These are phyloP conservation scores for Arvicanthis niloticus DNA, from an alignment of 2,113 vertebrate species.

Conservation along the genomic window DNA sequence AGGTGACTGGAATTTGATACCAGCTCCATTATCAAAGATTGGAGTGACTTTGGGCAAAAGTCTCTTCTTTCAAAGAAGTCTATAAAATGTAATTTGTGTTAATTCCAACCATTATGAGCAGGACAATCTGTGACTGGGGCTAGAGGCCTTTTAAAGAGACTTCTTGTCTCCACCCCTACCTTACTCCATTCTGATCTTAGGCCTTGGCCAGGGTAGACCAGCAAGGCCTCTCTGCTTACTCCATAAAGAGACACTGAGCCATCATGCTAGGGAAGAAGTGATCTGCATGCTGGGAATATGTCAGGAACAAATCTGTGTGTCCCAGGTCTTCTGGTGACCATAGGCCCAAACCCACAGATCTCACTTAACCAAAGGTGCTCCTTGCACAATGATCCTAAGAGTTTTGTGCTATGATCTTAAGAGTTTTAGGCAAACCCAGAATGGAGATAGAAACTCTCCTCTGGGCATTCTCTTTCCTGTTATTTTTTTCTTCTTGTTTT, in stretches of 20 bases:
- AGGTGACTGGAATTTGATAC: neutral
- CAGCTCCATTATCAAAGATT: neutral
- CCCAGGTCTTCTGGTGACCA: accelerated
- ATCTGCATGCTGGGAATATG: too few relatives aligned
- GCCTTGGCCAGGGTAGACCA: neutral
- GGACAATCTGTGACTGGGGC: neutral
- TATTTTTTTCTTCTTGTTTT: neutral
- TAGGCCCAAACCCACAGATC: neutral
- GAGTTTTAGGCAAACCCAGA: neutral
- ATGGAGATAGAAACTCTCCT: neutral
- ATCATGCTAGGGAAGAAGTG: accelerated
- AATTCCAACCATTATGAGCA: neutral
- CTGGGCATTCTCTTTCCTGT: neutral
- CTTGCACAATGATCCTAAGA: neutral
- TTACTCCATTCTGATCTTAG: neutral
- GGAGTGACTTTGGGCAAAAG: neutral
- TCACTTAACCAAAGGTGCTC: neutral
- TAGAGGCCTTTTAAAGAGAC: neutral
- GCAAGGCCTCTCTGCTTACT: neutral
- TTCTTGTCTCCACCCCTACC: neutral
- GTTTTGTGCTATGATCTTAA: neutral
- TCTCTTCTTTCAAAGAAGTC: neutral
- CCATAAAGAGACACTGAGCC: neutral
- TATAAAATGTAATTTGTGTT: neutral
- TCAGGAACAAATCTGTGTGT: neutral